Conservation (phyloP, 2,113 vertebrate species). For the Sapayoa aenigma region DNA sequence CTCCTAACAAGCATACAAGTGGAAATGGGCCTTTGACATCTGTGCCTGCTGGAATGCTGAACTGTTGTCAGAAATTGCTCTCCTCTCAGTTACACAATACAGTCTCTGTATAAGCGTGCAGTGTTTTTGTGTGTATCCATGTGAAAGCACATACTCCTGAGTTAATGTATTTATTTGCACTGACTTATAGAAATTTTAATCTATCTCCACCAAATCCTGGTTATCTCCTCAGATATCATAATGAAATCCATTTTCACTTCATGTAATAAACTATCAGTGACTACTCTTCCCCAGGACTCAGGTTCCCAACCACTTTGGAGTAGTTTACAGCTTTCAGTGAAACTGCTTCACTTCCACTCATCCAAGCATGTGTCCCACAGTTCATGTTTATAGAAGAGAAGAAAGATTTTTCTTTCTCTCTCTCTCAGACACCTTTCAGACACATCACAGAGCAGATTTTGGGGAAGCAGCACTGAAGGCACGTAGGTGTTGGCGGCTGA, state of each 20-base stretch:
- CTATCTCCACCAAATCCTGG: background rate
- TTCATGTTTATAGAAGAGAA: background rate
- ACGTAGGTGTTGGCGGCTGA: background rate
- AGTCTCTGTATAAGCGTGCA: background rate
- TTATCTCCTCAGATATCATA: background rate
- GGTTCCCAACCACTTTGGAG: background rate
- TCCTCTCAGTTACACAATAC: background rate
- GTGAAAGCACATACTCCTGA: background rate
- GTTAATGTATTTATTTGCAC: background rate
- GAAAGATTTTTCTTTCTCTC: background rate
- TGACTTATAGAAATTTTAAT: background rate
- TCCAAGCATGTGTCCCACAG: background rate
- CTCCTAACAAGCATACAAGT: background rate
- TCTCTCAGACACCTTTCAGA: slow-evolving; percentile 19
- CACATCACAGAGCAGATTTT: background rate
- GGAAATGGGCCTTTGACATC: background rate
- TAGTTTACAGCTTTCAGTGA: background rate
- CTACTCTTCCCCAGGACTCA: background rate
- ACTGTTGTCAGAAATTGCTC: background rate
- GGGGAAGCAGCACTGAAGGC: background rate
- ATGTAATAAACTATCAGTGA: background rate
- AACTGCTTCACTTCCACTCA: background rate
- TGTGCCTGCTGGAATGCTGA: background rate
- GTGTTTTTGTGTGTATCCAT: background rate
- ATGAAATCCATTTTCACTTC: background rate